Conservation (phyloP, 2,888 invertebrate species). For the Aphidoletes aphidimyza region DNA sequence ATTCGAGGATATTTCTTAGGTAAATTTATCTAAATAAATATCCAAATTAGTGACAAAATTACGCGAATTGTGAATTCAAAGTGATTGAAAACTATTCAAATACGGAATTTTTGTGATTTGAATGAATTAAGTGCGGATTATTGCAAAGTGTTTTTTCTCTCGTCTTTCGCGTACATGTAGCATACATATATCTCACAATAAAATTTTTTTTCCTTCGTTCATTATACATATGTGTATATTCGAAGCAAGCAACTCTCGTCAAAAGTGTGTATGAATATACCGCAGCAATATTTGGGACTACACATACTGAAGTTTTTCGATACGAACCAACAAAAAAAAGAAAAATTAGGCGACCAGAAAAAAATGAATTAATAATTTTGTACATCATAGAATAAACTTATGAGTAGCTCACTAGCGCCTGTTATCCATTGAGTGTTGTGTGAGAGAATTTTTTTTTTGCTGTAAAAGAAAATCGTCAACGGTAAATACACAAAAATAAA, state of each 20-base stretch:
- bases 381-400: not conserved
- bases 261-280: constrained; percentile 49
- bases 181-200: constrained; percentile 55
- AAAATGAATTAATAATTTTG: constrained; percentile 10
- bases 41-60: constrained; percentile 53
- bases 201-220: constrained; percentile 49
- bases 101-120: constrained; percentile 60
- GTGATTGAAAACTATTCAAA: constrained; percentile 55
- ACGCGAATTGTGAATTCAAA: constrained; percentile 56
- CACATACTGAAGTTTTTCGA: constrained; percentile 5
- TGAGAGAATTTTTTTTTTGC: not conserved
- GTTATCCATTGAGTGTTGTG: constrained; percentile 39
- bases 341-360: not conserved
- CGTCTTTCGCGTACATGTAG: constrained; percentile 54
- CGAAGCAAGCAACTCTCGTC: constrained; percentile 53
- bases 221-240: constrained; percentile 53
- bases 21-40: constrained; percentile 50
- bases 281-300: constrained; percentile 52
- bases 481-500: constrained; percentile 45
- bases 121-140: constrained; percentile 58
- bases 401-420: constrained; percentile 7
- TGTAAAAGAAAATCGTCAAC: constrained; percentile 4
- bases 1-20: constrained; percentile 54
- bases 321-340: not conserved
- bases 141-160: constrained; percentile 56